Evolutionary conservation across 2,113 vertebrate species (phyloP).

Genomic region (Scopus umbretta): DNA sequence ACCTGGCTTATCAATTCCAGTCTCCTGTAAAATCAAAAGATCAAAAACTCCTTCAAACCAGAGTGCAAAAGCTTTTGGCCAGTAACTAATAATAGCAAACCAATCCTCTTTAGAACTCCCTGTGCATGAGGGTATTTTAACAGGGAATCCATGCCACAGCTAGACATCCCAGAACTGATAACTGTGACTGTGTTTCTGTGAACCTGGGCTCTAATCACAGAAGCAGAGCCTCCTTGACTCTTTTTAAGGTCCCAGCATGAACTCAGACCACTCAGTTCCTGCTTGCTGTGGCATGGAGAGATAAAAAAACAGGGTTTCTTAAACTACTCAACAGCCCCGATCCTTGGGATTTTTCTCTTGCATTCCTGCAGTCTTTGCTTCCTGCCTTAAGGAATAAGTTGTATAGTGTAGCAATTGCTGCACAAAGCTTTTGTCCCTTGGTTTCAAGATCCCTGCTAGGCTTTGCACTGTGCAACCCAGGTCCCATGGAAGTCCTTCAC

Average conservation of each 20-base stretch:
- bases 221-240: neutral
- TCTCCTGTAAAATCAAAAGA: constrained; percentile 66
- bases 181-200: neutral
- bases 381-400: neutral
- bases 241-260: neutral
- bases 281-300: neutral
- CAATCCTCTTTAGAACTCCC: constrained; percentile 13
- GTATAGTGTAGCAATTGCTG: neutral
- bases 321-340: neutral
- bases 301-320: neutral
- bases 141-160: neutral
- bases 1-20: constrained; percentile 39
- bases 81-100: constrained; percentile 38
- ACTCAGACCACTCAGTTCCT: neutral
- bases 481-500: accelerated
- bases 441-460: neutral
- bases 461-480: neutral
- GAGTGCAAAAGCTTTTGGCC: constrained; percentile 7
- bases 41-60: constrained; percentile 44
- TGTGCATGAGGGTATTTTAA: neutral
- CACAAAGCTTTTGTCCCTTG: neutral
- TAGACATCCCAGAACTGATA: neutral
- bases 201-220: neutral
- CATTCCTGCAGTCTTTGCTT: neutral
- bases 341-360: neutral